Base-by-base conservation (phyloP, 1,140 invertebrate genomes). In the Drosophila murphyi region DNA sequence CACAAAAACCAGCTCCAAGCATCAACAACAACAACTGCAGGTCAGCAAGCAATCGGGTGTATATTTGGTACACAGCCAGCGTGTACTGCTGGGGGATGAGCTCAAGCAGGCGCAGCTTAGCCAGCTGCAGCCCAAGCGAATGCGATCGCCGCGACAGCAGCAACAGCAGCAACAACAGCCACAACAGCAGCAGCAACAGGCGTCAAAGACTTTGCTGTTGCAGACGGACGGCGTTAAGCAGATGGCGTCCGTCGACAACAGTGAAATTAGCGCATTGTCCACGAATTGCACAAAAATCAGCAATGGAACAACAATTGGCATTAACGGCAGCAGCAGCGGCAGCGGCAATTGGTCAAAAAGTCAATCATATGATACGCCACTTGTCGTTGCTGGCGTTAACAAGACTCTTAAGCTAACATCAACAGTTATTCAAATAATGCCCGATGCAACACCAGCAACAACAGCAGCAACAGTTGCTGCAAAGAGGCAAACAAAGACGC, bases 381-480 rank as follows among this genome's bases (percentile, higher is more conserved):
- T 61, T 29, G 5, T 47, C 6, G 5, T 12, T 4, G 8, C 5
- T 5, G 48, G 34, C 7, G 43, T 52, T 29, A 31, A 12, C 34
- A 87, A 79, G 47, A 64, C 64, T 51, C 29, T 87, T 4, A 80
- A 80, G 35, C 72, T 87, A 2, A 87, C 82, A 1, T 64, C 82
- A 3, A 87, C 82, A 8, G 82, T 87, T 5, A 77, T 87, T 5
- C 64, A 77, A 57, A 80, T 87, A 10, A 32, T 87, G 28, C 69
- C 68, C 2, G 8, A 47, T 0, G 5, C 39, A 48, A 20, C 8
- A 57, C 8, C 57, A 45, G 10, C 32, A 29, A 5, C 45, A 31
- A 0, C 57, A 52, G n/a, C 50, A 34, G 6, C 34, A 69, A 57
- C 41, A 29, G 3, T 7, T 37, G 7, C 48, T 29, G 4, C 37